Percentiles rank a stretch among this genome's conserved stretches.
These are phyloP conservation scores for Pygocentrus nattereri DNA, from an alignment of 2,797 vertebrate species.

Conservation along the genomic window DNA sequence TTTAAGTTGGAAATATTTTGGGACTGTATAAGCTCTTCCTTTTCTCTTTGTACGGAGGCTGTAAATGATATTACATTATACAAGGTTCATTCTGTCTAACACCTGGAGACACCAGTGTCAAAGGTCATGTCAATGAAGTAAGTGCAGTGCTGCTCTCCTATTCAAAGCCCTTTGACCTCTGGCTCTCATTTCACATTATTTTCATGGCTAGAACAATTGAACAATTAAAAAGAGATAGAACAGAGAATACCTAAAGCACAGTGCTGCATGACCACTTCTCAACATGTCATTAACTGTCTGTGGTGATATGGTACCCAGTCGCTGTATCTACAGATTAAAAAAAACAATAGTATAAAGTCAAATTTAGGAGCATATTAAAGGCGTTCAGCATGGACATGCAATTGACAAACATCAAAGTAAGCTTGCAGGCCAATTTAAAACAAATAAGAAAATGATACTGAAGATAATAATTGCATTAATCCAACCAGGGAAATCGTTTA, in stretches of 20 bases:
- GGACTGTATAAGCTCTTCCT: neutral
- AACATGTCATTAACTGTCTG: neutral
- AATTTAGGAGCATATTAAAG: too few relatives aligned
- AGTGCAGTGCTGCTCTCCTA: neutral
- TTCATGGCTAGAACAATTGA: neutral
- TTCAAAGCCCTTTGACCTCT: slow-evolving; percentile 32
- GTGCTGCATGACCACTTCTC: neutral
- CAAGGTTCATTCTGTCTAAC: neutral
- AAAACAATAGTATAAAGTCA: too few relatives aligned
- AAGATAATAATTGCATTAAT: too few relatives aligned
- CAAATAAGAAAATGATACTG: too few relatives aligned
- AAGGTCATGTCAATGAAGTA: slow-evolving; percentile 25
- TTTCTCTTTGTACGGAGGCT: neutral
- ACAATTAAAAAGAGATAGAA: slow-evolving; percentile 9
- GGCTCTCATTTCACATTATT: neutral
- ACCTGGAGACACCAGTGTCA: slow-evolving; percentile 19
- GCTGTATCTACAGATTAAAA: too few relatives aligned
- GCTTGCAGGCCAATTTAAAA: too few relatives aligned
- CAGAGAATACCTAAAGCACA: neutral
- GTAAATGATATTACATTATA: neutral
- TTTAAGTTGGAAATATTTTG: too few relatives aligned
- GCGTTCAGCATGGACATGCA: too few relatives aligned
- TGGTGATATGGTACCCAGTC: neutral
- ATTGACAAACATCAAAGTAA: too few relatives aligned
- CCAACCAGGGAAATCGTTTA: too few relatives aligned